These are phyloP conservation scores for Cylindroiulus punctatus DNA, from an alignment of 2,888 invertebrate species.

Conservation along the genomic window DNA sequence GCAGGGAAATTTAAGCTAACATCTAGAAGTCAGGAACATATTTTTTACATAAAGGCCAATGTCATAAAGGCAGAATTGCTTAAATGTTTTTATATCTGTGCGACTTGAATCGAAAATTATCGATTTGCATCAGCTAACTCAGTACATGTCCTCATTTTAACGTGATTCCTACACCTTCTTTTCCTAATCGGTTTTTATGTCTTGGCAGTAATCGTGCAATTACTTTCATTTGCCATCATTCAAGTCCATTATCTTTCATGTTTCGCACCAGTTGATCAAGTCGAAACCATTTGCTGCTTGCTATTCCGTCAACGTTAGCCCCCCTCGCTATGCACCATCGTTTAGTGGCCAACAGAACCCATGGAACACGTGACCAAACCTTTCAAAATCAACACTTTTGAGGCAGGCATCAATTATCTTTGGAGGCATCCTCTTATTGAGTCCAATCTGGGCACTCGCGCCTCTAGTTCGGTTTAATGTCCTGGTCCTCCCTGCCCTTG, in stretches of 20 bases:
- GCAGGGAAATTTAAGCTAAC: too few relatives aligned
- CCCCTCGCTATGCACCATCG: not conserved
- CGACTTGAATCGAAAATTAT: too few relatives aligned
- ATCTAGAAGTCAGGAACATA: too few relatives aligned
- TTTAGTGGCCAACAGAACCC: not conserved
- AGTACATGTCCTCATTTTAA: too few relatives aligned
- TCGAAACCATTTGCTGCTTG: not conserved
- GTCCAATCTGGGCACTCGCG: slow-evolving; percentile 8
- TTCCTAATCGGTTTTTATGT: not conserved
- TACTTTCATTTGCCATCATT: not conserved
- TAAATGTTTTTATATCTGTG: too few relatives aligned
- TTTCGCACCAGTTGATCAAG: not conserved
- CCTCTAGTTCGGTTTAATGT: slow-evolving; percentile 8
- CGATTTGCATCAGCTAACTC: too few relatives aligned
- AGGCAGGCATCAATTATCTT: not conserved
- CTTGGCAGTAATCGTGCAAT: not conserved
- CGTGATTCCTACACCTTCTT: not conserved
- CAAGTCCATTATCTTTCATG: not conserved
- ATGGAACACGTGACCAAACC: not conserved
- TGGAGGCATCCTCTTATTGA: not conserved
- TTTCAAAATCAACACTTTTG: not conserved
- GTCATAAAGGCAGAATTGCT: too few relatives aligned
- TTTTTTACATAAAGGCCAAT: too few relatives aligned
- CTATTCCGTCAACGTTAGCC: not conserved
- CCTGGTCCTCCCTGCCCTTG: not conserved